Evolutionary conservation across 2,797 vertebrate species (phyloP).

Genomic region (Propithecus deckenii): DNA sequence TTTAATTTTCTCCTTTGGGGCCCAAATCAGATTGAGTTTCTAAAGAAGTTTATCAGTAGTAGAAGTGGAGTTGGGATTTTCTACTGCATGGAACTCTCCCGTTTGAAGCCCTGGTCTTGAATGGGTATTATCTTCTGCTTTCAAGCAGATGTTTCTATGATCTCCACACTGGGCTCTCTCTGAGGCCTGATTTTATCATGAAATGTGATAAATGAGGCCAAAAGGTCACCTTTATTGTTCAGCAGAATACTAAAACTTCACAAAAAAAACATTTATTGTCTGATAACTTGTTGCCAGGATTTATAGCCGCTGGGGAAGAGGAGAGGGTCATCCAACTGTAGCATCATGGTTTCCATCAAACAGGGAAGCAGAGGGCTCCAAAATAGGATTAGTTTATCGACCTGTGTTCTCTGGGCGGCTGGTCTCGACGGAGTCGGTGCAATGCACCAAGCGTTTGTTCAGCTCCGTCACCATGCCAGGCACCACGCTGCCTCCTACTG

Average conservation of each 20-base stretch:
- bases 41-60: neutral
- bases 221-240: neutral
- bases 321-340: neutral
- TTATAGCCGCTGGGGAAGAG: neutral
- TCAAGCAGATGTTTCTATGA: neutral
- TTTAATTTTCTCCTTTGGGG: constrained; percentile 50
- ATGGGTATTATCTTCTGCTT: neutral
- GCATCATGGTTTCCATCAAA: neutral
- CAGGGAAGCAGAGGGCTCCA: neutral
- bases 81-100: rapidly evolving
- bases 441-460: rapidly evolving
- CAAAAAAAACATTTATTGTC: neutral
- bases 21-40: constrained; percentile 13
- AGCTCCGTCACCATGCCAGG: neutral
- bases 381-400: neutral
- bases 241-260: constrained; percentile 12
- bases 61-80: neutral
- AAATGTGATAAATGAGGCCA: neutral
- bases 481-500: neutral
- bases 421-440: rapidly evolving
- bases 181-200: neutral
- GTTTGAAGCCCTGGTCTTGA: neutral
- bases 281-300: constrained; percentile 5
- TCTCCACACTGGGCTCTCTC: neutral
- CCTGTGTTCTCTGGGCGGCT: neutral